Percentiles rank a stretch among this genome's conserved stretches.
Evolutionary conservation across 2,797 vertebrate genomes (phyloP).

Genomic region (Pangasius macronema): DNA sequence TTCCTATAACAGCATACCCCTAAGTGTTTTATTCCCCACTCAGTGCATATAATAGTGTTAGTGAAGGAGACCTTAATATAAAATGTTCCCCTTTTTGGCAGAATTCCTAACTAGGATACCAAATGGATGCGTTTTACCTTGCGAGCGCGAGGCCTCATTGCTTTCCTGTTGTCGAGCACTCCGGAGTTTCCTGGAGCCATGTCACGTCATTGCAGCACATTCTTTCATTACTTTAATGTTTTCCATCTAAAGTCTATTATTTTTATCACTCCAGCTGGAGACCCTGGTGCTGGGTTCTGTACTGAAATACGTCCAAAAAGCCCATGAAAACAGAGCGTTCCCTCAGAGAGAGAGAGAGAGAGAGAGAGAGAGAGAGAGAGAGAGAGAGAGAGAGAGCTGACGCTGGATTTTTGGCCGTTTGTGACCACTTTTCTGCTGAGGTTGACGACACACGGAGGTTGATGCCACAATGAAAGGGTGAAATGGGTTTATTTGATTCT

Average conservation of each 20-base stretch:
- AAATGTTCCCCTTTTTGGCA: neutral
- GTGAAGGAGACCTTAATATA: neutral
- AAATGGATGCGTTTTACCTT: conserved; percentile 62
- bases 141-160: conserved; percentile 63
- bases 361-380: conserved; percentile 76
- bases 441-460: conserved; percentile 99
- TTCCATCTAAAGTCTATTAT: conserved; percentile 18
- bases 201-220: neutral
- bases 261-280: neutral
- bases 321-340: conserved; percentile 79
- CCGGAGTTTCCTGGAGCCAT: neutral
- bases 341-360: conserved; percentile 78
- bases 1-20: neutral
- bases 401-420: conserved; percentile 92
- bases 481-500: conserved; percentile 76
- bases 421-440: conserved; percentile 99
- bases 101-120: conserved; percentile 66
- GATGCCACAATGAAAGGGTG: conserved; percentile 88
- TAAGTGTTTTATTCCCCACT: neutral
- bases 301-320: neutral
- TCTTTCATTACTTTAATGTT: neutral
- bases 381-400: conserved; percentile 78
- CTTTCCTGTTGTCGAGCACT: conserved; percentile 52
- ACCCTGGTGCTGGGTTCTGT: neutral
- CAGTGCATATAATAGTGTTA: neutral